A percentile compares a stretch with the other conserved stretches of the same genome.
These are phyloP conservation scores for Parauchenoglanis ngamensis DNA, from an alignment of 2,797 vertebrate genomes.

Conservation along the genomic window DNA sequence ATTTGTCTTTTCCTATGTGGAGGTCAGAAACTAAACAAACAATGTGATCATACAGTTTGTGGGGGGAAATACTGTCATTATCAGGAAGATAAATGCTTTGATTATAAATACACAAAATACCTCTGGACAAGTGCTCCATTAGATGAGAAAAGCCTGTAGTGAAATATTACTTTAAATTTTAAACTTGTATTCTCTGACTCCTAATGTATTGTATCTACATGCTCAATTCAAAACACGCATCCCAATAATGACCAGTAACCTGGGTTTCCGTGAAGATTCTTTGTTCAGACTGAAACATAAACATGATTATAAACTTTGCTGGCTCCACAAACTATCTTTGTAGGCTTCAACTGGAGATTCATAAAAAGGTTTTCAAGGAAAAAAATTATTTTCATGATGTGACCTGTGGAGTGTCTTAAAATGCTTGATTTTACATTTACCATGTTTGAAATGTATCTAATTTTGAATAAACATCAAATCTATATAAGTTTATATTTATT, in stretches of 20 bases:
- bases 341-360: background rate
- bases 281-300: too few relatives aligned
- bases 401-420: background rate
- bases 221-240: background rate
- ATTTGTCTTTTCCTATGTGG: background rate
- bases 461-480: background rate
- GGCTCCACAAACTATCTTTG: background rate
- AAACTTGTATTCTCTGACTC: too few relatives aligned
- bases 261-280: background rate
- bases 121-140: background rate
- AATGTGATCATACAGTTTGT: too few relatives aligned
- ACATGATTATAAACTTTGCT: background rate
- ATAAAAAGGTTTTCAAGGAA: background rate
- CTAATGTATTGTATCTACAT: background rate
- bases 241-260: background rate
- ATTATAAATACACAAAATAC: background rate
- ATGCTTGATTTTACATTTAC: background rate
- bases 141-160: background rate
- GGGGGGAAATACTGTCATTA: background rate
- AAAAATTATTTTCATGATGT: background rate
- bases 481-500: background rate
- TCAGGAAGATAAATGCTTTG: background rate
- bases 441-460: background rate
- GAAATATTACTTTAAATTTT: background rate
- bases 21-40: too few relatives aligned